A percentile compares a stretch with the other conserved stretches of the same genome.
Conservation (phyloP, 2,888 invertebrate genomes). For the Trichopria drosophilae region DNA sequence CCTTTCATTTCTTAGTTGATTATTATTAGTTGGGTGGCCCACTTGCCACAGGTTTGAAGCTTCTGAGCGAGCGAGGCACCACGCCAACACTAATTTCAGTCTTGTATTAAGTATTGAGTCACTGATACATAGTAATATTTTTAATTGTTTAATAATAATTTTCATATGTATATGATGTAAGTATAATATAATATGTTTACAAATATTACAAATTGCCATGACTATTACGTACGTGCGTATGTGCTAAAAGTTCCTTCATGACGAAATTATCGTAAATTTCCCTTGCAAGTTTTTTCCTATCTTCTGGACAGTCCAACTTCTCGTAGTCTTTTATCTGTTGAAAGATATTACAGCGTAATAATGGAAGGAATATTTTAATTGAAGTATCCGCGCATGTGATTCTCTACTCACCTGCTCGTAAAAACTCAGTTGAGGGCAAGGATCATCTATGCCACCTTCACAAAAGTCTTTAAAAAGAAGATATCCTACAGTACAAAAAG, state of each 20-base stretch:
- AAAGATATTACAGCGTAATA: background rate
- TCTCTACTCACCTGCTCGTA: constrained; percentile 90
- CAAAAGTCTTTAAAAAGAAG: constrained; percentile 99
- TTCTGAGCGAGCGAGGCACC: no score
- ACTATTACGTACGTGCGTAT: constrained; percentile 96
- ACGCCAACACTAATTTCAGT: no score
- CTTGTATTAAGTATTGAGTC: no score
- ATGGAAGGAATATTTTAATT: background rate
- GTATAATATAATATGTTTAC: no score
- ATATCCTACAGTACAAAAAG: constrained; percentile 75
- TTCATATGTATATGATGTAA: no score
- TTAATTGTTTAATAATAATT: no score
- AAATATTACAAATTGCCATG: no score
- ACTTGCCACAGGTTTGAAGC: no score
- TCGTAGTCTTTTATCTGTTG: constrained; percentile 96
- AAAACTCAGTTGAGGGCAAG: constrained; percentile 97
- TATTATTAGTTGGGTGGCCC: no score
- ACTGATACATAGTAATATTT: no score
- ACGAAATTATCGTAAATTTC: constrained; percentile 99
- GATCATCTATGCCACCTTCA: constrained; percentile 93
- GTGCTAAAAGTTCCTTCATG: constrained; percentile 98
- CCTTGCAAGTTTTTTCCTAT: constrained; percentile 89
- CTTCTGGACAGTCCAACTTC: constrained; percentile 96
- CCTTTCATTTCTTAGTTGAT: no score
- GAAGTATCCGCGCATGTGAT: background rate